Evolutionary conservation across 2,888 invertebrate species (phyloP).

Genomic region (Blomia tropicalis): DNA sequence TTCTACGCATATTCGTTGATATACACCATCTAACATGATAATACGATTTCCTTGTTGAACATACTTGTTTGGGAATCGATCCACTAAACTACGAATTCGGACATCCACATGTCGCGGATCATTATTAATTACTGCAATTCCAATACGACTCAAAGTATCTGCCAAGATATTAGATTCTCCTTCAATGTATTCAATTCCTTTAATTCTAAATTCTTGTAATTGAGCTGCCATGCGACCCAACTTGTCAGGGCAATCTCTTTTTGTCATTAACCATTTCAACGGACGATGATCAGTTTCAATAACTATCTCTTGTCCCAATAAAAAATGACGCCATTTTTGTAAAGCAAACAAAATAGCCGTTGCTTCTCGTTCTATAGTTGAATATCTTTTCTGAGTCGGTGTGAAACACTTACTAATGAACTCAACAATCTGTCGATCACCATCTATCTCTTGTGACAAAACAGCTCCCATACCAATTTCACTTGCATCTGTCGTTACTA

Average conservation of each 20-base stretch:
- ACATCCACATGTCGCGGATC: background rate
- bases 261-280: slow-evolving; percentile 37
- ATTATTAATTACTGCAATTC: background rate
- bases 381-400: slow-evolving; percentile 30
- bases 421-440: slow-evolving; percentile 28
- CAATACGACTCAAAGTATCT: slow-evolving; percentile 2
- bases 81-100: background rate
- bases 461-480: slow-evolving; percentile 22
- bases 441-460: slow-evolving; percentile 21
- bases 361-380: slow-evolving; percentile 37
- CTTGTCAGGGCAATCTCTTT: background rate
- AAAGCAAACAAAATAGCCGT: slow-evolving; percentile 35
- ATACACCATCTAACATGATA: background rate
- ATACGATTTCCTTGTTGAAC: too few relatives aligned
- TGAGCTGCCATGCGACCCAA: background rate
- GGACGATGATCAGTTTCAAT: slow-evolving; percentile 39
- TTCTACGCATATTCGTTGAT: background rate
- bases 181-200: background rate
- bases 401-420: slow-evolving; percentile 24
- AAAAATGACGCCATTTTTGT: slow-evolving; percentile 36
- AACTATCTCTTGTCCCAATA: slow-evolving; percentile 34
- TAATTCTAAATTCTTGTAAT: background rate
- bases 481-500: slow-evolving; percentile 22
- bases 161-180: background rate
- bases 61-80: background rate